Evolutionary conservation across 2,113 vertebrate species (phyloP), one percentile per base, ranked within the genome.

Genomic region (Cavia porcellus): DNA sequence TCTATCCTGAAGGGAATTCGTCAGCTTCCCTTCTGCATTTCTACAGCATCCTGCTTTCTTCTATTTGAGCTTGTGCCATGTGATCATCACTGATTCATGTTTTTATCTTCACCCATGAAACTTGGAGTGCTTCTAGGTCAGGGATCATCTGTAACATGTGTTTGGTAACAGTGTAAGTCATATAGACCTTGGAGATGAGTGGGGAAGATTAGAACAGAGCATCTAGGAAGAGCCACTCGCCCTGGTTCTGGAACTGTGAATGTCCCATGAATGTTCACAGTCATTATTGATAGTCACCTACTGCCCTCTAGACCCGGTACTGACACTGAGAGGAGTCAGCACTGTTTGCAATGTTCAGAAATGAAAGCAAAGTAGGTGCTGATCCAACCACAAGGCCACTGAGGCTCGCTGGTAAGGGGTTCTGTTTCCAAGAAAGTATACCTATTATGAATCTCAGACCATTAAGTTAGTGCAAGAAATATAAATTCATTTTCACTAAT

Each of bases 1-100:
- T 47, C n/a, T 15, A 35, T n/a, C n/a, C 45, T 35, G 25, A 57
- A 80, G 62, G 64, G 77, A 62, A 57, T 6, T 3, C 70, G 35
- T 32, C 30, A 45, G 38, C 45, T 87, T 92, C 64, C 84, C 28
- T 55, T 45, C 89, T 84, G 95, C 52, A 59, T 94, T 45, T 50
- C 83, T 28, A 17, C 22, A 47, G 25, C 61, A 15, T 0, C 14
- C 32, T 3, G 7, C 24, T 85, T 24, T 80, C 55, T 84, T 80
- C 62, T 80, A n/a, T 15, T 70, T 6, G 25, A 64, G 20, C 35
- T 86, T 3, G 0, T 12, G 25, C 70, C 20, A 0, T 85, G 25
- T 45, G 72, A 62, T 50, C 55, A 92, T 89, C 45, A 62, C 0
- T 50, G 72, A 86, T 66, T 74, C 45, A 12, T 57, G n/a, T 50